Conservation (phyloP, 2,113 vertebrate genomes). For the Pseudopodoces humilis region DNA sequence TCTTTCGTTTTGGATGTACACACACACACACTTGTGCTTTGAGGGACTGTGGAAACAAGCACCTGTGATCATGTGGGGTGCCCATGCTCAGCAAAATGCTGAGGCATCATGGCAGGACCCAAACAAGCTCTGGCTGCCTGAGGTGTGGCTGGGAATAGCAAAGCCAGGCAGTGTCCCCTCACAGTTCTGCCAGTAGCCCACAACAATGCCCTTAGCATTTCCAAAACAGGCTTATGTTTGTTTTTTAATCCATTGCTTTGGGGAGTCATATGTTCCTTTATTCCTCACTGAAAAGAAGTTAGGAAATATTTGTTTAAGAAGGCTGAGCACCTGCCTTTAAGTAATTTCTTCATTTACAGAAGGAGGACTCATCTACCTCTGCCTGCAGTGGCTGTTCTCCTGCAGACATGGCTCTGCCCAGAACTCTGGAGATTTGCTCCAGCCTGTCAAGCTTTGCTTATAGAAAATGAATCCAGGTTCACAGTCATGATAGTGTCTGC, state of each 20-base stretch:
- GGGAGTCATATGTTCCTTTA: background rate
- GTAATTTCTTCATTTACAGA: background rate
- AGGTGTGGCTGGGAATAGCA: background rate
- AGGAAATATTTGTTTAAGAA: slow-evolving; percentile 39
- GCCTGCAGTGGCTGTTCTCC: background rate
- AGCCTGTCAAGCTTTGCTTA: background rate
- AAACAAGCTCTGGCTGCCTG: background rate
- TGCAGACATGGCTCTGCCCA: background rate
- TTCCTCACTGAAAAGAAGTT: background rate
- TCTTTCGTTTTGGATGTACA: background rate
- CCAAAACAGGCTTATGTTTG: background rate
- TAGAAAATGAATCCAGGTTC: background rate
- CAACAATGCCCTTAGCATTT: background rate
- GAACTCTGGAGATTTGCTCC: background rate
- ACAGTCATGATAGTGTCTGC: fast-evolving
- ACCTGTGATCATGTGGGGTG: background rate
- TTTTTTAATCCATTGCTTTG: background rate
- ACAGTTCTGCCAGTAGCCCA: background rate
- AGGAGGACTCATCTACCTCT: background rate
- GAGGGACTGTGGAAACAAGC: background rate
- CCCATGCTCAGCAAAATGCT: background rate
- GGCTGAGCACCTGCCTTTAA: background rate
- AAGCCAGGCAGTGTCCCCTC: background rate
- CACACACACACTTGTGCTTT: background rate
- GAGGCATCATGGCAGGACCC: background rate